A percentile compares a stretch with the other conserved stretches of the same genome.
Conservation (phyloP, 2,797 vertebrate genomes). For the Scyliorhinus canicula region DNA sequence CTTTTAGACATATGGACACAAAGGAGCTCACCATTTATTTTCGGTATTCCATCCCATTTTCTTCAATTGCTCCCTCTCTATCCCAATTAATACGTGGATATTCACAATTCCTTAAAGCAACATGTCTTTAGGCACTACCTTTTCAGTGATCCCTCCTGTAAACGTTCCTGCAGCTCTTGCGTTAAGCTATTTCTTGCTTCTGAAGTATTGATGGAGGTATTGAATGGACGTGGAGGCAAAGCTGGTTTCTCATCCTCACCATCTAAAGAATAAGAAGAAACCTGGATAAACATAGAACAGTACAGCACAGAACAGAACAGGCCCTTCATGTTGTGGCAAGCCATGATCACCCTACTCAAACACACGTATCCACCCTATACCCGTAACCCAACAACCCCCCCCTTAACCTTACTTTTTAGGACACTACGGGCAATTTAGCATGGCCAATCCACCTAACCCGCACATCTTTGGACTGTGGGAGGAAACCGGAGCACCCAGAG, state of each 20-base stretch:
- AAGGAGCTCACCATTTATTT: not conserved
- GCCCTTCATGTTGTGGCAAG: no score
- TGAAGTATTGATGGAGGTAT: conserved; percentile 43
- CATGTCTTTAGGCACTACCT: conserved; percentile 49
- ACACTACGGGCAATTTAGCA: no score
- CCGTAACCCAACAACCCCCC: no score
- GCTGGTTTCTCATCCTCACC: conserved; percentile 61
- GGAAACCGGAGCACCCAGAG: no score
- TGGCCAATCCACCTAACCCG: no score
- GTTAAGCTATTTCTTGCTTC: conserved; percentile 46
- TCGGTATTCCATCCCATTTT: not conserved
- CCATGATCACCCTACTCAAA: no score
- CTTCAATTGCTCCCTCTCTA: not conserved
- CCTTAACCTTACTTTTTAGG: no score
- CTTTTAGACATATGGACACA: not conserved
- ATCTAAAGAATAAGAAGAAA: conserved; percentile 49
- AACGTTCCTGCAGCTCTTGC: conserved; percentile 56
- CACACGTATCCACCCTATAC: no score
- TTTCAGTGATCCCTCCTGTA: conserved; percentile 60
- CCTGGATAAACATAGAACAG: no score
- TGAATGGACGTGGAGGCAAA: conserved; percentile 40
- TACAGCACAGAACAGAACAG: no score
- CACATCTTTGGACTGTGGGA: no score
- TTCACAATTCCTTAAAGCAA: not conserved
- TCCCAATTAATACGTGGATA: no score